These are phyloP conservation scores for Leucoraja erinaceus DNA, from an alignment of 2,113 vertebrate species.

Conservation along the genomic window DNA sequence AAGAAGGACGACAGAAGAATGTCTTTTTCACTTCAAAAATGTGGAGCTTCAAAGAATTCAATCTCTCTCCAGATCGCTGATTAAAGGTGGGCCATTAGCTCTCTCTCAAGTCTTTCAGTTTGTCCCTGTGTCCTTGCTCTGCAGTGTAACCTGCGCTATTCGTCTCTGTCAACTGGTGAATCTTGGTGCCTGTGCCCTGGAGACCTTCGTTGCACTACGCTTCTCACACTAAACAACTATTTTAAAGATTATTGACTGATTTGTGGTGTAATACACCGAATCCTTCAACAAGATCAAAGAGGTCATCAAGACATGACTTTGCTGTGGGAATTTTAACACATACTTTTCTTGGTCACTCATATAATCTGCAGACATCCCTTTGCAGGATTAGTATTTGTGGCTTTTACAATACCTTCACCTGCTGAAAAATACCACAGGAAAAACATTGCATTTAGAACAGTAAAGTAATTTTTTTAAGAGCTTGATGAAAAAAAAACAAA, in stretches of 20 bases:
- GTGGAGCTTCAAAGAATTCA: constrained; percentile 53
- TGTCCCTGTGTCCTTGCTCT: constrained; percentile 82
- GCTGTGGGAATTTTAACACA: constrained; percentile 47
- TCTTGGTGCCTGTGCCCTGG: constrained; percentile 57
- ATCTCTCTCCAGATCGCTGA: constrained; percentile 51
- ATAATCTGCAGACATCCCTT: background rate
- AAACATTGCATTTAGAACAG: background rate
- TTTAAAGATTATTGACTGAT: constrained; percentile 56
- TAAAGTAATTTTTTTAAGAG: background rate
- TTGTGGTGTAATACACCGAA: constrained; percentile 51
- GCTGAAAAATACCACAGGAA: background rate
- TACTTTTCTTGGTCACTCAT: constrained; percentile 42
- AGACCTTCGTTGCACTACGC: constrained; percentile 54
- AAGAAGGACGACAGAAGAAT: constrained; percentile 47
- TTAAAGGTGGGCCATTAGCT: constrained; percentile 51
- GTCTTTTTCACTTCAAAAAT: constrained; percentile 51
- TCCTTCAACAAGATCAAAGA: constrained; percentile 61
- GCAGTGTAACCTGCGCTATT: constrained; percentile 63
- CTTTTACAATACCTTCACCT: background rate
- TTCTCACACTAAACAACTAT: constrained; percentile 64
- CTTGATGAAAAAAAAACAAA: background rate
- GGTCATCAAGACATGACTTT: constrained; percentile 51
- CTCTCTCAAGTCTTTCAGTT: constrained; percentile 49
- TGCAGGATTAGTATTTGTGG: background rate
- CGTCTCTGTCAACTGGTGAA: constrained; percentile 74